These are phyloP conservation scores for Osmerus mordax DNA, from an alignment of 2,113 vertebrate genomes.

Conservation along the genomic window DNA sequence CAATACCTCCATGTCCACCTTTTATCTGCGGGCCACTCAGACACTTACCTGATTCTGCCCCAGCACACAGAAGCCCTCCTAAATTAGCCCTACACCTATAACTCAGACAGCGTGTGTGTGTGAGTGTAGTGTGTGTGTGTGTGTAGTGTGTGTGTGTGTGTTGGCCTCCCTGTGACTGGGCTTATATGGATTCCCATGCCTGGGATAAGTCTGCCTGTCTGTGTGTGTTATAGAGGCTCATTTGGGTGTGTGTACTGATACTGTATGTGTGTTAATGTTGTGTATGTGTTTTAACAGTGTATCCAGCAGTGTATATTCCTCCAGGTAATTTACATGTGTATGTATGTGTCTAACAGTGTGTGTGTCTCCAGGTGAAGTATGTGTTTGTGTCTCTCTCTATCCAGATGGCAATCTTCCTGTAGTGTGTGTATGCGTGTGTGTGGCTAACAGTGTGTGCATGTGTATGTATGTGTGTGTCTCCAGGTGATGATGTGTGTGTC, in stretches of 20 bases:
- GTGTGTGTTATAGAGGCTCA: conserved; percentile 26
- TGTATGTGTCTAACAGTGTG: neutral
- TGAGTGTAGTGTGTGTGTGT: conserved; percentile 1
- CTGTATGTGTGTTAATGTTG: too few species aligned
- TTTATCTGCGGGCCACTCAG: conserved; percentile 43
- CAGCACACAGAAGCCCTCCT: conserved; percentile 33
- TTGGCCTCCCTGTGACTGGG: neutral
- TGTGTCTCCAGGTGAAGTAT: neutral
- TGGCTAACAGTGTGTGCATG: too few species aligned
- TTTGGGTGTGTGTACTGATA: too few species aligned
- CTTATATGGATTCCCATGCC: conserved; percentile 65
- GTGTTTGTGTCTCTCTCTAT: neutral
- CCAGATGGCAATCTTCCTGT: too few species aligned
- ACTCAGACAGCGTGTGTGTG: neutral
- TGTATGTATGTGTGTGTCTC: too few species aligned
- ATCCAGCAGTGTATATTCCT: too few species aligned
- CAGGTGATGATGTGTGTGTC: too few species aligned
- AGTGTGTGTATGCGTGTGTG: too few species aligned
- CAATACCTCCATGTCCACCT: conserved; percentile 40
- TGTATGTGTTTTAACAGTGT: too few species aligned
- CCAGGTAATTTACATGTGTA: neutral
- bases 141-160: neutral
- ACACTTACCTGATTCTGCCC: conserved; percentile 7
- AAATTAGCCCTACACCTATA: conserved; percentile 47
- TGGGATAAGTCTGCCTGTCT: conserved; percentile 57